These are phyloP conservation scores for Chaetops frenatus DNA, from an alignment of 2,113 vertebrate species.

Conservation along the genomic window DNA sequence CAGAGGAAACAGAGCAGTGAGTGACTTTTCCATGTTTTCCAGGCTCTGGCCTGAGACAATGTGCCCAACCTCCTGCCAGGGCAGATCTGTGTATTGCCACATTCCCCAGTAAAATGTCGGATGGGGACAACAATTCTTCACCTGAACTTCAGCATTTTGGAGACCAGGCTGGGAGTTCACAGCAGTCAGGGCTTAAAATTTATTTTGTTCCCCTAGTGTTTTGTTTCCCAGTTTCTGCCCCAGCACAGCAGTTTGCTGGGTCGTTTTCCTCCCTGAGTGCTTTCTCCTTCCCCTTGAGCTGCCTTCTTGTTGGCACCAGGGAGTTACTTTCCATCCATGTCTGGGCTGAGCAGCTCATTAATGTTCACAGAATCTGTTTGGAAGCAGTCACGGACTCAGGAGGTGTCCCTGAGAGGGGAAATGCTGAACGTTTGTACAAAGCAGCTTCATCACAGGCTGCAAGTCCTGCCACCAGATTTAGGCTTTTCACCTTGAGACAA, in stretches of 20 bases:
- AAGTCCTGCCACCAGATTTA: neutral
- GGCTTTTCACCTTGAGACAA: neutral
- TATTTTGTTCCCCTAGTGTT: fast-evolving
- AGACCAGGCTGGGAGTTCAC: neutral
- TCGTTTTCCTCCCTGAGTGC: neutral
- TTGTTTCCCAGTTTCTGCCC: neutral
- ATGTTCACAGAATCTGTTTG: neutral
- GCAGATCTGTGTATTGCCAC: neutral
- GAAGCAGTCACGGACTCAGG: neutral
- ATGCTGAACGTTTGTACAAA: neutral
- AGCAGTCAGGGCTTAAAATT: neutral
- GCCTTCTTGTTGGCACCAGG: neutral
- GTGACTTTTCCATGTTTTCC: neutral
- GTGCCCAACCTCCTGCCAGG: neutral
- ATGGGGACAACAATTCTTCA: neutral
- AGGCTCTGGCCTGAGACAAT: fast-evolving
- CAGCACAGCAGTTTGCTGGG: neutral
- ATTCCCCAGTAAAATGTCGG: neutral
- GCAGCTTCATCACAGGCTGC: neutral
- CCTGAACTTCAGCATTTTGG: neutral
- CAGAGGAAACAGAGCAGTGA: neutral
- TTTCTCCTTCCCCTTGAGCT: neutral
- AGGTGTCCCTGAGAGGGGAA: neutral
- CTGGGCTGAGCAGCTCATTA: neutral
- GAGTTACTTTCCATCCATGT: fast-evolving